Base-by-base conservation (phyloP, 2,888 invertebrate genomes). In the Tuta absoluta region DNA sequence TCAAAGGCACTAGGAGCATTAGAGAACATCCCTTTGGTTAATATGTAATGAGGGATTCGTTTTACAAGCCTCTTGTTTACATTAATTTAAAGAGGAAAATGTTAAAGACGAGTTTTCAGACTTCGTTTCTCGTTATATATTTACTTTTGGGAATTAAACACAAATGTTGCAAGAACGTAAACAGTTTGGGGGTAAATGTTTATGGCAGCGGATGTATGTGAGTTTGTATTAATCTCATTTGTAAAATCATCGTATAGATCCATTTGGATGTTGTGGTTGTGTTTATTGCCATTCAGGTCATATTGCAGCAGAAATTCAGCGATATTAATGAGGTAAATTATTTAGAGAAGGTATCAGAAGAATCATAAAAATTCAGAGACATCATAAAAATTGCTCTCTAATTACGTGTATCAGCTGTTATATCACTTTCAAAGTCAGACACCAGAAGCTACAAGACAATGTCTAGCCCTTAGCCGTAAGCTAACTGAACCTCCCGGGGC, bases 31-130 rank as follows among this genome's bases (percentile, higher is more conserved):
- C 83, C 73, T 76, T 83, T 77, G 86, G 87, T 89, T 87, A 89
- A 90, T 89, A 87, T 82, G 81, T 89, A 90, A 90, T 89, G 87
- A 87, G 81, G 78, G 77, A 72, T 75, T 75, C 77, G 76, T 80
- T 84, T 82, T 82, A 61, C 61, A 84, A 81, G 77, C 77, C 77
- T 74, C 72, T 75, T 88, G 89, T 89, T 89, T 89, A 86, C 85
- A 87, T 88, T 89, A 85, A 88, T 86, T 89, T 85, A 77, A 74
- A 71, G 77, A 82, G 33, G 49, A 81, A 79, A 80, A 82, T 79
- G 76, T 70, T 73, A 67, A 66, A 68, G 58, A 59, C 67, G 69
- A 70, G 71, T 53, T 53, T 45, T n/a, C 45, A 45, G 45, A 3
- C 33, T 3, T 10, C 45, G n/a, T n/a, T 68, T 67, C 69, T 63